These are phyloP conservation scores for Chlorodrepanis virens DNA, from an alignment of 2,113 vertebrate species.

Conservation along the genomic window DNA sequence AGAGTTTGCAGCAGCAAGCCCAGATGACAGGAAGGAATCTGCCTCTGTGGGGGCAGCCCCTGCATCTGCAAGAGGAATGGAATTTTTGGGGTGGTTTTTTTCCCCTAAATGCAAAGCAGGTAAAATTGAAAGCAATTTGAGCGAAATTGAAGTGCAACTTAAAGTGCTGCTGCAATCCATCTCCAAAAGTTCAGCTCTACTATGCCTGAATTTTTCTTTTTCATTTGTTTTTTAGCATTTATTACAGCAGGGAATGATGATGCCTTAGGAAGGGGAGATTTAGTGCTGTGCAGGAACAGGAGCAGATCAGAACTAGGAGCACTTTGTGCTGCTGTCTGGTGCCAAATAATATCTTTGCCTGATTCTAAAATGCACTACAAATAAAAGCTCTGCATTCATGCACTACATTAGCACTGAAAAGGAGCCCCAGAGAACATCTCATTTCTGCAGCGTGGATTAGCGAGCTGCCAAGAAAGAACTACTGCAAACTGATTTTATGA, in stretches of 20 bases:
- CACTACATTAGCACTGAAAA: not conserved
- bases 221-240: conserved; percentile 21
- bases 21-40: not conserved
- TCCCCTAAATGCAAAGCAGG: not conserved
- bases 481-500: conserved; percentile 17
- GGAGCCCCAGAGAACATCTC: conserved; percentile 7
- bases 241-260: not conserved
- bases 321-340: not conserved
- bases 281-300: not conserved
- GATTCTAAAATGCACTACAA: not conserved
- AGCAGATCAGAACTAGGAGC: not conserved
- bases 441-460: not conserved
- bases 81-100: not conserved
- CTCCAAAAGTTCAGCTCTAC: not conserved
- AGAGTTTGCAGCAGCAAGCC: not conserved
- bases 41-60: not conserved
- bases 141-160: not conserved
- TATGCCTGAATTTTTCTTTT: not conserved
- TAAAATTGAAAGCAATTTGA: conserved; percentile 31
- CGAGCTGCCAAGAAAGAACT: conserved; percentile 14
- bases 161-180: not conserved
- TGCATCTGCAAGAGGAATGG: not conserved
- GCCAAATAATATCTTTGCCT: not conserved
- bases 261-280: not conserved
- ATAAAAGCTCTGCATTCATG: conserved; percentile 12